These are phyloP conservation scores for Cygnus olor DNA, from an alignment of 2,797 vertebrate genomes.

Conservation along the genomic window DNA sequence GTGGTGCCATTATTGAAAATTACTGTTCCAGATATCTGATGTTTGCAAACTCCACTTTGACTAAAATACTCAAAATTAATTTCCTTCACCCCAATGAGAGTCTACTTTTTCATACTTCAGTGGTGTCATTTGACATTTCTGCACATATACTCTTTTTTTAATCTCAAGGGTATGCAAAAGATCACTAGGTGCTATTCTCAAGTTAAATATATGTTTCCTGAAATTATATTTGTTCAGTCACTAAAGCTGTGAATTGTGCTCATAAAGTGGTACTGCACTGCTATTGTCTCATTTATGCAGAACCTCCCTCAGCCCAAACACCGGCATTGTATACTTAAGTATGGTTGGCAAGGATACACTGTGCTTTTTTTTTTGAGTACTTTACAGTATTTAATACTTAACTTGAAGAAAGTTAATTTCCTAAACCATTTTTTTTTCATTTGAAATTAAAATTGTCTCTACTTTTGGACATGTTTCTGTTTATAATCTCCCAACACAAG, in stretches of 20 bases:
- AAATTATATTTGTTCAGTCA: background rate
- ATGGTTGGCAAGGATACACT: background rate
- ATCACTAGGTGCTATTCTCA: background rate
- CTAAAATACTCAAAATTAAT: background rate
- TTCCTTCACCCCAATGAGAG: background rate
- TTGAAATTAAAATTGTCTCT: background rate
- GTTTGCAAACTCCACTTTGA: background rate
- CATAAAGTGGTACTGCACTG: background rate
- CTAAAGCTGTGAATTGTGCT: background rate
- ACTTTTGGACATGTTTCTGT: background rate
- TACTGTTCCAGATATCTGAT: background rate
- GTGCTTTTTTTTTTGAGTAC: background rate
- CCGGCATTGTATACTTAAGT: background rate
- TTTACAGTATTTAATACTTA: background rate
- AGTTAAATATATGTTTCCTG: background rate
- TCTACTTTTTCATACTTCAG: background rate
- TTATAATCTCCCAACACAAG: background rate
- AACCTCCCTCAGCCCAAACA: background rate
- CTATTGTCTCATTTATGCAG: background rate
- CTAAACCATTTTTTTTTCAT: background rate
- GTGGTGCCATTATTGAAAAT: background rate
- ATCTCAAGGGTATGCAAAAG: background rate
- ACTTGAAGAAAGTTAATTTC: background rate
- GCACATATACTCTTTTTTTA: background rate
- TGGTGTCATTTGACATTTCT: background rate